Evolutionary conservation across 1,140 invertebrate species (phyloP).

Genomic region (Solenopsis fugax): DNA sequence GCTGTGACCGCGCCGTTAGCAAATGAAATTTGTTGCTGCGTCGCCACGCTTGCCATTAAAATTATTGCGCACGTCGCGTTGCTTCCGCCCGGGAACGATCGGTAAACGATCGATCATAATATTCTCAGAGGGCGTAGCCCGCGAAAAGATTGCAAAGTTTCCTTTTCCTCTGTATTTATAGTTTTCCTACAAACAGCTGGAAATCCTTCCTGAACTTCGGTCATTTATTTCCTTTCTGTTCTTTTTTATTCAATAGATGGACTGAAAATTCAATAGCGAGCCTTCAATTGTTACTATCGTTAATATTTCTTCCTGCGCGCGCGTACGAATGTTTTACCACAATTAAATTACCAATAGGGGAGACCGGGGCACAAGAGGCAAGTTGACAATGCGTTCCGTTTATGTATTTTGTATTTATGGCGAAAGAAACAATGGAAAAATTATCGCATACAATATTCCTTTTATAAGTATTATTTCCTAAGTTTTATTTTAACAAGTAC

Average conservation of each 20-base stretch:
- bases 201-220: constrained; percentile 12
- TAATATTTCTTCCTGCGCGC: background rate
- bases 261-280: background rate
- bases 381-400: too few species aligned
- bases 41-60: constrained; percentile 63
- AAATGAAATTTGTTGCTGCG: constrained; percentile 71
- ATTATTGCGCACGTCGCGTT: constrained; percentile 56
- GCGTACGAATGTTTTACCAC: background rate
- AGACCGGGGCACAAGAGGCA: too few species aligned
- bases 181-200: constrained; percentile 13
- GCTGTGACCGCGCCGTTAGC: constrained; percentile 58
- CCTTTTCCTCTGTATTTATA: background rate
- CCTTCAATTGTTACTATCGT: background rate
- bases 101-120: constrained; percentile 58
- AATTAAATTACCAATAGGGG: background rate
- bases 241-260: background rate
- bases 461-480: too few species aligned
- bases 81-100: constrained; percentile 25
- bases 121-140: constrained; percentile 9
- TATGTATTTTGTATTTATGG: too few species aligned
- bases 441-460: too few species aligned
- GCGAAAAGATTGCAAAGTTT: constrained; percentile 40
- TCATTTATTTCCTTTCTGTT: background rate
- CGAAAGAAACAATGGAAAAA: too few species aligned
- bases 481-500: too few species aligned